Conservation (phyloP, 2,797 vertebrate genomes). For the Crocidura indochinensis region DNA sequence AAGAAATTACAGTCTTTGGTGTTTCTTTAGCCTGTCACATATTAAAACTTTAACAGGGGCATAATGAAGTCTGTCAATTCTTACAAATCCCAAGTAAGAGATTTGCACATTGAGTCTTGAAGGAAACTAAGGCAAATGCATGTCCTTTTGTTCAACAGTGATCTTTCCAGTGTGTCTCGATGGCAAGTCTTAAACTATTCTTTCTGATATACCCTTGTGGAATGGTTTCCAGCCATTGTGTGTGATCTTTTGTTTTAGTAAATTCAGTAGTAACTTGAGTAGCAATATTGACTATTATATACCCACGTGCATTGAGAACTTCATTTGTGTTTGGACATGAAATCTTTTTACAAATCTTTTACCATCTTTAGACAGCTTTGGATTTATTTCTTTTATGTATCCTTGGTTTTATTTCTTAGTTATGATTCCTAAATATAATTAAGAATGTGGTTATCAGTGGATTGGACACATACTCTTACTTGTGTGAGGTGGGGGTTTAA, state of each 20-base stretch:
- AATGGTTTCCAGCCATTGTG: not conserved
- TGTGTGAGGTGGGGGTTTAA: not conserved
- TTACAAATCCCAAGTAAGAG: constrained; percentile 36
- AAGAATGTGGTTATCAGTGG: constrained; percentile 48
- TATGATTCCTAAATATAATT: constrained; percentile 20
- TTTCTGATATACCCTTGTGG: constrained; percentile 28
- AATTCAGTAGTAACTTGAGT: constrained; percentile 41
- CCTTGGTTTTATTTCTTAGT: constrained; percentile 27
- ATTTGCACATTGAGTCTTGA: constrained; percentile 60
- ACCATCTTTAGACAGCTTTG: not conserved
- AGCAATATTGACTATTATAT: constrained; percentile 65
- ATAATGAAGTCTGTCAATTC: constrained; percentile 19
- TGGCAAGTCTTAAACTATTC: constrained; percentile 22
- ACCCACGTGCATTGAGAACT: constrained; percentile 21
- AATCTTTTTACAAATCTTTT: constrained; percentile 12
- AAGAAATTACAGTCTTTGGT: constrained; percentile 85
- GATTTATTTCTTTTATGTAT: constrained; percentile 23
- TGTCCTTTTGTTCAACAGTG: constrained; percentile 37
- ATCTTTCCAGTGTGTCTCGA: constrained; percentile 54
- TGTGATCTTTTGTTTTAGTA: not conserved
- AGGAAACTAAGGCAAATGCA: constrained; percentile 55
- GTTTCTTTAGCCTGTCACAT: constrained; percentile 81
- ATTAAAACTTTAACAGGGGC: constrained; percentile 85
- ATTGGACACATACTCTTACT: constrained; percentile 55
- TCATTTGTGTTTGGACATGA: constrained; percentile 36